phyloP scores from a whole-genome alignment of 2,113 vertebrate species.

The Myrmophylax atrothorax region DNA sequence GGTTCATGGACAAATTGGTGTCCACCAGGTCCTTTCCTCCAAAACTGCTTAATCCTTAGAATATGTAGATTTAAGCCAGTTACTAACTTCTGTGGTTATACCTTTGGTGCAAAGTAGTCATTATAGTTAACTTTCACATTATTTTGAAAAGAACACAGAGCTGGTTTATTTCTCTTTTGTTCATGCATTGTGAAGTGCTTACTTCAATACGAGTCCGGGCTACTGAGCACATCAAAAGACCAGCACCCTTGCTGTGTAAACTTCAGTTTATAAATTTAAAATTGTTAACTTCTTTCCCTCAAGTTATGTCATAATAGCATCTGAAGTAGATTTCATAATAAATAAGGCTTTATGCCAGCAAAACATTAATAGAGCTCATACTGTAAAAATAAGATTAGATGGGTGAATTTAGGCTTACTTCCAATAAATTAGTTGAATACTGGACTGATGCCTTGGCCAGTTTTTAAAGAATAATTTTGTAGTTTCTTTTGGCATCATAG shows the following conservation, averaged over 20 bases:
- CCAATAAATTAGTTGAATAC: slow-evolving; percentile 65
- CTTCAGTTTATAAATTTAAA: slow-evolving; percentile 52
- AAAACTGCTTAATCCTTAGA: not conserved
- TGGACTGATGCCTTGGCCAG: slow-evolving; percentile 58
- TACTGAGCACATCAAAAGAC: slow-evolving; percentile 35
- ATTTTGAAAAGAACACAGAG: not conserved
- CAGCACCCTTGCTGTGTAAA: slow-evolving; percentile 40
- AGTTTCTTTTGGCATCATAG: slow-evolving; percentile 60
- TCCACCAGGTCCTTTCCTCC: not conserved
- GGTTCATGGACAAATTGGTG: rapidly evolving
- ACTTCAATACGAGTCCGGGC: not conserved
- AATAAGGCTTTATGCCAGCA: slow-evolving; percentile 62
- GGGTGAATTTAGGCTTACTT: slow-evolving; percentile 60
- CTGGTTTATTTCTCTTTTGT: not conserved
- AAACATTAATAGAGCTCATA: slow-evolving; percentile 61
- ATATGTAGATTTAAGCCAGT: not conserved
- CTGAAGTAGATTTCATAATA: slow-evolving; percentile 66
- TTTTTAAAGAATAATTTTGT: slow-evolving; percentile 70
- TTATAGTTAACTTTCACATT: not conserved
- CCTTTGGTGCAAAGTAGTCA: not conserved
- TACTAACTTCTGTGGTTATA: not conserved
- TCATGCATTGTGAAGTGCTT: not conserved
- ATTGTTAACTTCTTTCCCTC: slow-evolving; percentile 10
- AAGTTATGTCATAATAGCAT: slow-evolving; percentile 60
- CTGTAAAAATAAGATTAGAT: slow-evolving; percentile 76